Base-by-base conservation (phyloP, 2,888 invertebrate species). In the Drosophila tanythrix region DNA sequence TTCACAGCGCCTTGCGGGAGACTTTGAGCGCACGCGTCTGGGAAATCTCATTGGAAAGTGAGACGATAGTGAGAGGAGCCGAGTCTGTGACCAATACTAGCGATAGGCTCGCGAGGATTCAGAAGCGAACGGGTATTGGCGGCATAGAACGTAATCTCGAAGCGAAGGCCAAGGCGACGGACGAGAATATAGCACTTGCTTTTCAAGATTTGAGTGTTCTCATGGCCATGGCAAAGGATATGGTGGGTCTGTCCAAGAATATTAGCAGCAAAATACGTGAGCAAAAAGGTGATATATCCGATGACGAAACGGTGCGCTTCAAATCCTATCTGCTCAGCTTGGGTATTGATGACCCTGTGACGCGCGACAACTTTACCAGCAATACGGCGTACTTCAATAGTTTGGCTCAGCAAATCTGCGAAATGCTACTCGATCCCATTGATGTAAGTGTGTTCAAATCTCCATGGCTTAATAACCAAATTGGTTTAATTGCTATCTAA, bases 311-410 rank as follows among this genome's bases (percentile, higher is more conserved):
- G 11, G 95, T 99, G 7, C 95, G 96, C 85, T 99, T 99, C 92
- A 99, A 99, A 92, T 97, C 99, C 0, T 99, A 99, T 92, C 94
- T 99, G 56, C 95, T 99, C 94, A 99, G 99, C 92, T 94, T 99
- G 89, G 99, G 99, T 83, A 98, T 99, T 80, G 98, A 98, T 90
- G 99, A 99, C 94, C 99, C 99, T 1, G 99, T 99, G 0, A 99
- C 99, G 0, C 95, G 98, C 90, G 98, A 98, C 89, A 95, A 97
- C 15, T 98, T 96, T 91, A 96, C 97, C 90, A 96, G 96, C 63
- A 97, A 97, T 78, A 96, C 96, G 18, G 96, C 96, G 75, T 99
- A 98, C 93, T 97, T 97, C 92, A 94, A 95, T 85, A 96, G 97
- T 82, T 93, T 99, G 57, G 97, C 98, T 0, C 96, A 95, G 89